Evolutionary conservation across 2,888 invertebrate species (phyloP), one percentile per base, ranked within the genome.

Genomic region (Pterostichus madidus): DNA sequence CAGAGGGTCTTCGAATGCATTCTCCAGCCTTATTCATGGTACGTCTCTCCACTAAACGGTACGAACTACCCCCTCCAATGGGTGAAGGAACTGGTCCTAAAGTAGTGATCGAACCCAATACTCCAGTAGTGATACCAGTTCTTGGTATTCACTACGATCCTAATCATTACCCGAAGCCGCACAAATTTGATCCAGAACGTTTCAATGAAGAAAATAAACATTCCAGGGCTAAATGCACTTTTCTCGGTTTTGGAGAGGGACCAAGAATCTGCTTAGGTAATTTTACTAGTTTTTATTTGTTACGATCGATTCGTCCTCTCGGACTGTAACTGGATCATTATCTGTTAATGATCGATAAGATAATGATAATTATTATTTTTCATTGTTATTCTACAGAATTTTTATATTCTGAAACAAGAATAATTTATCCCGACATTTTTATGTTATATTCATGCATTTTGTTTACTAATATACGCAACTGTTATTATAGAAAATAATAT

Each of bases 241-340:
- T 85, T 84, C 73, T 87, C 80, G 87, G 87, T 0, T 87, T 88
- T 61, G 87, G 88, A 24, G 87, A 87, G 73, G 88, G 88, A 5
- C 88, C 88, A 10, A 85, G 88, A 44, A 84, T 84, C 32, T 88
- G 88, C 84, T 32, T 87, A 76, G 88, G 88, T 88, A 84, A 71
- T 24, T 39, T 46, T 64, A 11, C 8, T 13, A n/a, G n/a, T 13
- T 11, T n/a, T 49, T n/a, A n/a, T 49, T 49, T 49, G 6, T 49
- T 49, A 5, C 13, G 49, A n/a, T n/a, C n/a, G n/a, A n/a, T n/a
- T n/a, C n/a, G n/a, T n/a, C n/a, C n/a, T n/a, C n/a, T n/a, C n/a
- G n/a, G n/a, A n/a, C n/a, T n/a, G n/a, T n/a, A n/a, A n/a, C n/a
- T n/a, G n/a, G n/a, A n/a, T n/a, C n/a, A n/a, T n/a, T n/a, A n/a